phyloP scores from a whole-genome alignment of 2,888 invertebrate genomes.

The Hyposoter dolosus region DNA sequence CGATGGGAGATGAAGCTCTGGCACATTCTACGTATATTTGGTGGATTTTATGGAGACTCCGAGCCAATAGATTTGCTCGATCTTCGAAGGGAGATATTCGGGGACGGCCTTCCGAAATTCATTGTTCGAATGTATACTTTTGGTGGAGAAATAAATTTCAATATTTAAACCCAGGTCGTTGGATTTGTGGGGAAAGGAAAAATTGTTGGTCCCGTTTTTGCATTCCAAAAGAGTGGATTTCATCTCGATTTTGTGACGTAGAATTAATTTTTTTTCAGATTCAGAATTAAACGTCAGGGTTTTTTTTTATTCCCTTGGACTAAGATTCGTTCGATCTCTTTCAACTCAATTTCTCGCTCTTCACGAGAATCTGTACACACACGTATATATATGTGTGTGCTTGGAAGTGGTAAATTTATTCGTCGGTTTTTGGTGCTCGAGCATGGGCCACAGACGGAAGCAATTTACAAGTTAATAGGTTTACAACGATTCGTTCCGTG shows the following conservation, averaged over 20 bases:
- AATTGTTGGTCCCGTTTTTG: no score
- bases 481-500: constrained; percentile 77
- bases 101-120: not conserved
- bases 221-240: not conserved
- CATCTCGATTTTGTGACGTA: not conserved
- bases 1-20: not conserved
- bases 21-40: not conserved
- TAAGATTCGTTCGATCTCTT: constrained; percentile 17
- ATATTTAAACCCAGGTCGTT: no score
- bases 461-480: constrained; percentile 85
- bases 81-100: not conserved
- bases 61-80: not conserved
- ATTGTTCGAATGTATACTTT: not conserved
- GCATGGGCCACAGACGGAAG: constrained; percentile 81
- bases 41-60: not conserved
- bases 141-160: no score
- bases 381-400: constrained; percentile 30
- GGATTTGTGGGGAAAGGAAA: not conserved
- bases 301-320: not conserved
- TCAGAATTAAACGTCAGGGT: no score
- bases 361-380: constrained; percentile 27
- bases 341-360: constrained; percentile 29
- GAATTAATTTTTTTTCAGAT: not conserved
- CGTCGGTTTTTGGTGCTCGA: constrained; percentile 66
- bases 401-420: constrained; percentile 76